These are phyloP conservation scores for Strix aluco DNA, from an alignment of 2,113 vertebrate genomes.

Conservation along the genomic window DNA sequence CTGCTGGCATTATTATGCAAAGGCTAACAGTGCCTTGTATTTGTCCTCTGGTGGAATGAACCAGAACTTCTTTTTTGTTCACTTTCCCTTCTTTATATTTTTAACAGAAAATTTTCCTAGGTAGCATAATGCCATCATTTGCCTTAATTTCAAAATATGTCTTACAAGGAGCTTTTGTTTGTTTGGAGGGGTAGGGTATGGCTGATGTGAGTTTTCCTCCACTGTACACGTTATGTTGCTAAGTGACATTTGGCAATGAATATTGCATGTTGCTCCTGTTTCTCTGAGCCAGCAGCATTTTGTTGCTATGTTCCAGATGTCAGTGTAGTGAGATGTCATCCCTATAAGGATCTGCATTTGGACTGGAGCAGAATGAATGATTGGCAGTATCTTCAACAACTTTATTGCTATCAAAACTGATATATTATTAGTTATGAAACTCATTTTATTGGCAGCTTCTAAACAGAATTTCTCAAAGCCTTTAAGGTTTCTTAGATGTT, in stretches of 20 bases:
- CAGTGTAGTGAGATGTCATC: conserved; percentile 53
- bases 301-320: conserved; percentile 64
- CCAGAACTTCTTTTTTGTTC: not conserved
- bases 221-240: conserved; percentile 35
- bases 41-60: not conserved
- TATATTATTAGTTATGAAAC: conserved; percentile 11
- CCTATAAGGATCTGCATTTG: conserved; percentile 24
- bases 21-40: not conserved
- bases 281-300: conserved; percentile 56
- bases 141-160: not conserved
- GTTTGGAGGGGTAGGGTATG: not conserved
- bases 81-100: not conserved
- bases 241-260: conserved; percentile 62
- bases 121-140: not conserved
- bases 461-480: not conserved
- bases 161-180: conserved; percentile 16
- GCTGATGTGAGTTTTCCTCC: conserved; percentile 31
- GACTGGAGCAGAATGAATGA: conserved; percentile 29
- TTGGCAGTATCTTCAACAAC: conserved; percentile 4
- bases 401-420: conserved; percentile 28
- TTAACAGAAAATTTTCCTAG: not conserved
- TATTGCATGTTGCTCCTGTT: conserved; percentile 33
- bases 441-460: not conserved
- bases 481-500: not conserved
- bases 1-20: not conserved